These are phyloP conservation scores for Heliothis peltigera DNA, from an alignment of 2,888 invertebrate genomes.

Conservation along the genomic window DNA sequence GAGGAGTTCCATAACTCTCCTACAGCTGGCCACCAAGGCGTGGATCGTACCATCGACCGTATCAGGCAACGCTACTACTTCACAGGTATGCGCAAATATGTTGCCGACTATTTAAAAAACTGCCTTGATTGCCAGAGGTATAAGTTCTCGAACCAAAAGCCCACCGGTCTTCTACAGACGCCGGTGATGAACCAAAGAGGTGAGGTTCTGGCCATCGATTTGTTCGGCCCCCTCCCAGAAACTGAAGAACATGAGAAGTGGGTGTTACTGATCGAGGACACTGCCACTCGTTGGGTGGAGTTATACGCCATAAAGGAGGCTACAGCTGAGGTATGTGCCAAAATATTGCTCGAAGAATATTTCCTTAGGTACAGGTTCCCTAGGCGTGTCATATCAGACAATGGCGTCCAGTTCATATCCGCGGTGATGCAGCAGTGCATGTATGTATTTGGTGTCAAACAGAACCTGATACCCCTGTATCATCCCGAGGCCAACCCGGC, in stretches of 20 bases:
- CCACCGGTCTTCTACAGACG: background rate
- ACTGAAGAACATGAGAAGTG: background rate
- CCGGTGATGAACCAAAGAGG: background rate
- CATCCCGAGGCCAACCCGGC: conserved; percentile 61
- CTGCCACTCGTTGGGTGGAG: conserved; percentile 54
- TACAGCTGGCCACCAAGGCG: conserved; percentile 4
- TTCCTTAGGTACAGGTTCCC: conserved; percentile 59
- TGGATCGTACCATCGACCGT: conserved; percentile 4
- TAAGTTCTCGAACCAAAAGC: conserved; percentile 4
- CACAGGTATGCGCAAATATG: conserved; percentile 8
- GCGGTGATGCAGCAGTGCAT: conserved; percentile 8
- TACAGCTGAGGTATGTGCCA: conserved; percentile 40
- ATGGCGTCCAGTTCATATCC: conserved; percentile 59
- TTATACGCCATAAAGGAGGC: conserved; percentile 37
- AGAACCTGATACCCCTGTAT: conserved; percentile 64
- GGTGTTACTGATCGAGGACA: conserved; percentile 1
- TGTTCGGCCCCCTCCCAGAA: background rate
- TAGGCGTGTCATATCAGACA: conserved; percentile 50
- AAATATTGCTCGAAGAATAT: conserved; percentile 39
- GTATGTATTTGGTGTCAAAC: conserved; percentile 45
- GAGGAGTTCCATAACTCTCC: conserved; percentile 4
- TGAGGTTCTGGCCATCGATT: conserved; percentile 1
- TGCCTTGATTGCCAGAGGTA: conserved; percentile 6
- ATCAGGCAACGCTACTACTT: conserved; percentile 4
- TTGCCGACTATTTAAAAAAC: background rate